Percentiles rank a stretch among this genome's conserved stretches.
Evolutionary conservation across 2,888 invertebrate genomes (phyloP).

Genomic region (Steinernema scapterisci): DNA sequence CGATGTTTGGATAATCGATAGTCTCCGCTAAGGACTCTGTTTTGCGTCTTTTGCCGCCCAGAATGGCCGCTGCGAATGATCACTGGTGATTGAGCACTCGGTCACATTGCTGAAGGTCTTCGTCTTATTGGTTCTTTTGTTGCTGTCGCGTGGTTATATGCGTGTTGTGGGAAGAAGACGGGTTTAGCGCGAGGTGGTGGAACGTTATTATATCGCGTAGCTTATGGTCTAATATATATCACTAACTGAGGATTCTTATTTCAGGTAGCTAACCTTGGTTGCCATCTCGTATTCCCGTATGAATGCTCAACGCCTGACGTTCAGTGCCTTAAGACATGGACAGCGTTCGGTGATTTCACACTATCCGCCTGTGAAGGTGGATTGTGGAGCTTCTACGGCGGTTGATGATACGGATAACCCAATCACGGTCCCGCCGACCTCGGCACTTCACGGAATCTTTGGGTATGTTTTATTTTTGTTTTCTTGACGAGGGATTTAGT

Average conservation of each 20-base stretch:
- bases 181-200: background rate
- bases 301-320: background rate
- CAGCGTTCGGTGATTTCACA: background rate
- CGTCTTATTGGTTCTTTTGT: background rate
- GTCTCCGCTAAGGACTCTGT: background rate
- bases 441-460: too few relatives aligned
- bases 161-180: too few relatives aligned
- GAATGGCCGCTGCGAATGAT: background rate
- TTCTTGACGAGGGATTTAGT: too few relatives aligned
- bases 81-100: constrained; percentile 18
- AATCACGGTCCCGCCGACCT: too few relatives aligned
- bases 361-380: background rate
- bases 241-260: too few relatives aligned
- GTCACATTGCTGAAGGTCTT: constrained; percentile 1
- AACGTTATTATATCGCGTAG: background rate
- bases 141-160: background rate
- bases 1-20: constrained; percentile 3
- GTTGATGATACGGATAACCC: background rate
- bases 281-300: background rate
- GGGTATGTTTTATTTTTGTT: too few relatives aligned
- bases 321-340: constrained; percentile 2
- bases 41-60: constrained; percentile 4
- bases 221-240: too few relatives aligned
- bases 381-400: background rate
- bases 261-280: constrained; percentile 13